Conservation (phyloP, 2,797 vertebrate species). For the Phoebastria nigripes region DNA sequence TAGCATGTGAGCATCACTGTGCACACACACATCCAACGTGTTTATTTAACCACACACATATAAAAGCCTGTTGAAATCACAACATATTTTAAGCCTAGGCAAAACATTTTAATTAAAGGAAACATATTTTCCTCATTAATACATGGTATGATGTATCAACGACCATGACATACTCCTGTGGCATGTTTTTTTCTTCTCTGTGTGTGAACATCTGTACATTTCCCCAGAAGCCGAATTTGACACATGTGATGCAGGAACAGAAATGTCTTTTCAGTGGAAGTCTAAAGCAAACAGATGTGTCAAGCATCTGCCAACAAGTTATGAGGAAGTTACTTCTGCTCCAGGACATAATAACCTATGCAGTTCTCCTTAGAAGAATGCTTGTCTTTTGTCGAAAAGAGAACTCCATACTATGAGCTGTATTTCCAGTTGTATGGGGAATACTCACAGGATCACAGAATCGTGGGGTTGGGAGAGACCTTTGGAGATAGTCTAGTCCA, state of each 20-base stretch:
- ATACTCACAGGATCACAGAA: background rate
- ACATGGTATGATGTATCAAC: conserved; percentile 15
- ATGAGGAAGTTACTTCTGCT: conserved; percentile 32
- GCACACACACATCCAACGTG: background rate
- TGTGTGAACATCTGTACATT: conserved; percentile 59
- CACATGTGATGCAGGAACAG: conserved; percentile 51
- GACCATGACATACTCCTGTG: conserved; percentile 35
- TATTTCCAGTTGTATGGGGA: background rate
- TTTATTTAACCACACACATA: conserved; percentile 15
- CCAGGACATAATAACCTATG: background rate
- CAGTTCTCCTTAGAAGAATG: background rate
- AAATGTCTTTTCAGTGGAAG: conserved; percentile 42
- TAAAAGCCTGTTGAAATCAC: conserved; percentile 17
- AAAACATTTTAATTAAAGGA: conserved; percentile 45
- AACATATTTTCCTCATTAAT: conserved; percentile 58
- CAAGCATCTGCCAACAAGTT: conserved; percentile 55
- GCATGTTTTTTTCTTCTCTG: conserved; percentile 22
- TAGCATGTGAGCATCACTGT: background rate
- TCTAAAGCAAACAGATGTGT: conserved; percentile 60
- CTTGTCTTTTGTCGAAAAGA: background rate
- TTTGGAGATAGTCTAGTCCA: background rate
- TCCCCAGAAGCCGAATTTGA: conserved; percentile 59
- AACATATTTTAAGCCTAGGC: conserved; percentile 6
- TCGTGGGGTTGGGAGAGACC: background rate
- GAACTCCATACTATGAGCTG: rapidly evolving